Conservation (phyloP, 1,140 invertebrate species). For the Neoseiulus cucumeris region DNA sequence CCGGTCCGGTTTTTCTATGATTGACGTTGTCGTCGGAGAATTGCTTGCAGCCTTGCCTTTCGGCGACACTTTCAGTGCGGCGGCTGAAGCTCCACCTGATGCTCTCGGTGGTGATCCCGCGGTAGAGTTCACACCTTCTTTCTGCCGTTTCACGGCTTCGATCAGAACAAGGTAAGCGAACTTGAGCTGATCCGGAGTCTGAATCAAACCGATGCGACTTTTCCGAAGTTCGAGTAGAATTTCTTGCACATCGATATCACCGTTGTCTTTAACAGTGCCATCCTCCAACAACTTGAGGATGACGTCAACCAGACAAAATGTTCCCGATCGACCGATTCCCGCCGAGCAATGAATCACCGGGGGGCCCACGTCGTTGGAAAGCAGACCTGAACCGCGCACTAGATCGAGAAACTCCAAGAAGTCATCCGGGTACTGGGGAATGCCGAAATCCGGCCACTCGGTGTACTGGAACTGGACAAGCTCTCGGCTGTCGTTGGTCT, state of each 20-base stretch:
- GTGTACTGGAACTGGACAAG: conserved; percentile 86
- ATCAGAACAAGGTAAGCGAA: conserved; percentile 91
- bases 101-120: not conserved
- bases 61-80: not conserved
- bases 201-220: conserved; percentile 83
- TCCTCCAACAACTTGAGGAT: not conserved
- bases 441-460: conserved; percentile 95
- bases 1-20: not conserved
- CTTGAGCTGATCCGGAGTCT: conserved; percentile 77
- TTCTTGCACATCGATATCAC: conserved; percentile 43
- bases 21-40: not conserved
- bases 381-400: conserved; percentile 20
- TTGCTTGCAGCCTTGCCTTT: too few species aligned
- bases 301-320: conserved; percentile 86
- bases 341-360: conserved; percentile 79
- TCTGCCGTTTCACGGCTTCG: conserved; percentile 33
- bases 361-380: conserved; percentile 41
- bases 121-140: not conserved
- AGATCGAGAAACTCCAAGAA: conserved; percentile 38
- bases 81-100: not conserved
- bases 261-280: conserved; percentile 42
- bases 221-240: conserved; percentile 66
- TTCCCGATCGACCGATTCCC: conserved; percentile 88
- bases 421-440: conserved; percentile 69
- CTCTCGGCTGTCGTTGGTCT: conserved; percentile 32